Evolutionary conservation across 2,113 vertebrate species (phyloP).

Genomic region (Felis catus): DNA sequence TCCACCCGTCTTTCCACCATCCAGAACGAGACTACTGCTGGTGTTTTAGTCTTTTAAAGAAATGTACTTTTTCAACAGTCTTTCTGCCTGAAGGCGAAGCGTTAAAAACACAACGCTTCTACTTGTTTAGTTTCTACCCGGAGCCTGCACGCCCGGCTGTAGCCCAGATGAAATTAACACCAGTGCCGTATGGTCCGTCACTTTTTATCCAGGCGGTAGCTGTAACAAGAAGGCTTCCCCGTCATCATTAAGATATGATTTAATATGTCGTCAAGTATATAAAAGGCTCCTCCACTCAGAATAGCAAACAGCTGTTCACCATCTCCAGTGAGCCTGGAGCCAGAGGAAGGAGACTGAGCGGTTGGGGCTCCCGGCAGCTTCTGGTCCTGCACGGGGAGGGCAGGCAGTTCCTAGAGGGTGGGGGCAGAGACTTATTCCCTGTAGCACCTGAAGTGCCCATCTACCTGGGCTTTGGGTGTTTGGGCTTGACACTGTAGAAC

Average conservation of each 20-base stretch:
- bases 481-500: not conserved
- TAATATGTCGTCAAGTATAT: conserved; percentile 65
- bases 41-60: conserved; percentile 42
- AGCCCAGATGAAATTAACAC: conserved; percentile 51
- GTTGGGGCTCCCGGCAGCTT: not conserved
- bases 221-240: conserved; percentile 55
- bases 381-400: not conserved
- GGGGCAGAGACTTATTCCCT: not conserved
- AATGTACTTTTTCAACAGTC: not conserved
- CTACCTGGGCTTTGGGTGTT: not conserved
- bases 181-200: not conserved
- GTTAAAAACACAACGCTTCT: conserved; percentile 19
- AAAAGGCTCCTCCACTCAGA: conserved; percentile 59
- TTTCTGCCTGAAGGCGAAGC: conserved; percentile 16
- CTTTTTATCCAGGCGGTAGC: conserved; percentile 36
- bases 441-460: not conserved
- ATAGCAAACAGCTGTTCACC: conserved; percentile 75
- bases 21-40: not conserved
- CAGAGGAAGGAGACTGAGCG: not conserved
- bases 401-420: not conserved
- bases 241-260: conserved; percentile 72
- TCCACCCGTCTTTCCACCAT: not conserved
- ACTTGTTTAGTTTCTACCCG: not conserved
- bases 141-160: not conserved
- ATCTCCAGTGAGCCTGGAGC: conserved; percentile 33